A percentile compares a stretch with the other conserved stretches of the same genome.
phyloP scores from a whole-genome alignment of 2,113 vertebrate genomes.

The Rhipidura dahli region DNA sequence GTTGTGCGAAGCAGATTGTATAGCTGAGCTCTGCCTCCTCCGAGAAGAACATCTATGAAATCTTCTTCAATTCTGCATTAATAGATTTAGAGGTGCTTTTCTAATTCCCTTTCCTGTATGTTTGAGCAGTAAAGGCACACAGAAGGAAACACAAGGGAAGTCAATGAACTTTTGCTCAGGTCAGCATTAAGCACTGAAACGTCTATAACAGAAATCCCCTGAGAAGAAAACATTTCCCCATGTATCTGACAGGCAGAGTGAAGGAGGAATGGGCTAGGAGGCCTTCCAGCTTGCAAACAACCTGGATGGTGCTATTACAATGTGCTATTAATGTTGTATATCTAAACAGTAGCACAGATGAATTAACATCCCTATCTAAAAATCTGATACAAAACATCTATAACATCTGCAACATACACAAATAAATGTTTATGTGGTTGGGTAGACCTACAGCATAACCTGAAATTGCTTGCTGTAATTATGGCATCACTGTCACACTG shows the following conservation, averaged over 20 bases:
- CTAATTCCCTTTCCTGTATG: not conserved
- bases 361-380: not conserved
- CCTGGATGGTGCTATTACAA: not conserved
- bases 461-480: not conserved
- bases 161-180: not conserved
- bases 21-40: not conserved
- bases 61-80: not conserved
- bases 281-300: not conserved
- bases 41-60: not conserved
- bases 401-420: not conserved
- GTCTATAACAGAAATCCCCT: not conserved
- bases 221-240: not conserved
- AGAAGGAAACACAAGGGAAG: not conserved
- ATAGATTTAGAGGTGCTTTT: not conserved
- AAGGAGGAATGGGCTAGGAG: not conserved
- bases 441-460: not conserved
- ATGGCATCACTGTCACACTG: not conserved
- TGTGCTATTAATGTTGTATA: not conserved
- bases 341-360: not conserved
- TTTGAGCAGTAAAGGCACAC: not conserved
- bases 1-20: not conserved
- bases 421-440: not conserved
- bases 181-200: not conserved
- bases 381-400: not conserved
- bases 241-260: not conserved